Base-by-base conservation (phyloP, 1,140 invertebrate species). In the Cataglyphis hispanica region DNA sequence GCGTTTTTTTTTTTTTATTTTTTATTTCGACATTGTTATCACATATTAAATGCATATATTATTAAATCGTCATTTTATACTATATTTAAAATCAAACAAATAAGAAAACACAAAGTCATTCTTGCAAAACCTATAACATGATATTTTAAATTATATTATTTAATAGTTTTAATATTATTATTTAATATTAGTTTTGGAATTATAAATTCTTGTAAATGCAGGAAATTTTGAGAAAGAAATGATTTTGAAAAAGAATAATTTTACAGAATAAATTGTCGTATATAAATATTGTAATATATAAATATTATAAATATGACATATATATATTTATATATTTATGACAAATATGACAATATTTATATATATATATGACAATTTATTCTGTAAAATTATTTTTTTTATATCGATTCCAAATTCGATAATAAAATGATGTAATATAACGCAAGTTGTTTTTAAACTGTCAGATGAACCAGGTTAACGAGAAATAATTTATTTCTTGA, bases 81-180 rank as follows among this genome's bases (percentile, higher is more conserved):
- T 1, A 46, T 1, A 46, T 46, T 13, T 46, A 67, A 67, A n/a
- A 67, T 25, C 11, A 19, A 25, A 22, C 40, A 40, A 40, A 66
- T 5, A 66, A 66, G 34, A 67, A 67, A 67, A 67, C 5, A 22
- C 11, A 25, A 5, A 37, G 1, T 25, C 27, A 7, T 6, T 37
- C 37, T 19, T 43, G 16, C 16, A 11, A 70, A 50, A 13, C 6
- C 0, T 4, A 11, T 8, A 8, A 53, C 31, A 70, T 31, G 46
- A 50, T 31, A 53, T 53, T 70, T 70, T 19, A 70, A 64, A 64
- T 46, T 46, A n/a, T n/a, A n/a, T n/a, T n/a, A n/a, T n/a, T n/a
- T n/a, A n/a, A n/a, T n/a, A n/a, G n/a, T n/a, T n/a, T n/a, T n/a
- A n/a, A n/a, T n/a, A n/a, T n/a, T n/a, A n/a, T n/a, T n/a, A n/a